Base-by-base conservation (phyloP, 2,113 vertebrate genomes). In the Ptychochromis oligacanthus region DNA sequence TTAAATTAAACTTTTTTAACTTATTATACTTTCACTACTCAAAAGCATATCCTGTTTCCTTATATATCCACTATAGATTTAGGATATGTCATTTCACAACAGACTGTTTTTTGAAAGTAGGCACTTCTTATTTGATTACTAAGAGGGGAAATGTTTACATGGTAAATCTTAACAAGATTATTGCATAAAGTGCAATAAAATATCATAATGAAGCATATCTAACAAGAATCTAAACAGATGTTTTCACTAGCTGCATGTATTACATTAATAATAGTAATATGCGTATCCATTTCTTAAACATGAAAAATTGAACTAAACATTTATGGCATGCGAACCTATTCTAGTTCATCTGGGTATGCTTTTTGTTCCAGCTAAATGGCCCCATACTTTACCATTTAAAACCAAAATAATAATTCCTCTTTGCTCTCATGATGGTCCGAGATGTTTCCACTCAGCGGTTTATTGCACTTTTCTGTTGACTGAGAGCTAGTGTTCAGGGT, bases 151-250 rank as follows among this genome's bases (percentile, higher is more conserved):
- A 89, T 87, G 88, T 95, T 95, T 95, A 95, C 91, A 95, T 77
- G 87, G 94, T 95, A 95, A 95, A 94, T 93, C 85, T 57, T 88
- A 81, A 89, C 28, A 82, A 82, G 14, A 87, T 80, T 88, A 91
- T 87, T 92, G 89, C 92, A 78, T 80, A 80, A 90, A 89, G 83
- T 10, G 87, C 92, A 93, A 94, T 89, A 90, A 86, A 90, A 79
- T 18, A 90, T 46, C 24, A 65, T 31, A 54, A 72, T 54, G 54
- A 52, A 52, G 52, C 20, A 80, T 58, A 75, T 82, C 67, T 43
- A 82, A 80, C 65, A 82, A 79, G 1, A 88, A 57, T 64, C 14
- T 74, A 20, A 62, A 82, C 49, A 80, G 62, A 54, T 26, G 40
- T 31, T 58, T 81, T 85, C n/a, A 81, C 28, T 28, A 72, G 62